Conservation (phyloP, 2,113 vertebrate species). For the Alligator sinensis region DNA sequence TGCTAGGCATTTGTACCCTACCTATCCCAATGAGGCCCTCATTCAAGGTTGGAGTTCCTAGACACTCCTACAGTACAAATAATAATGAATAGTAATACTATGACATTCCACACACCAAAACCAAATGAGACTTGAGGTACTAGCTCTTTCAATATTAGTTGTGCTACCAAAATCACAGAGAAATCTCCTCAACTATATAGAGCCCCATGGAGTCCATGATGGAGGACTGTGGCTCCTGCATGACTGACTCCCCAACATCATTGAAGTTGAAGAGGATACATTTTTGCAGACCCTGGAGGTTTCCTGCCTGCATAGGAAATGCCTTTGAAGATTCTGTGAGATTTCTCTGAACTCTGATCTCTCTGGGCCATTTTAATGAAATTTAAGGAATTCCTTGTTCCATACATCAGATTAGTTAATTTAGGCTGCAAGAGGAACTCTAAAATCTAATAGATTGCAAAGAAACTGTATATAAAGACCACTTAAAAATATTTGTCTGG, state of each 20-base stretch:
- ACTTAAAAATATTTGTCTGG: background rate
- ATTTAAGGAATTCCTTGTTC: background rate
- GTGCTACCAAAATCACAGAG: background rate
- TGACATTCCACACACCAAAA: background rate
- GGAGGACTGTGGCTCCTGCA: background rate
- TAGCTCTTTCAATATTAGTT: background rate
- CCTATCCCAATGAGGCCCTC: background rate
- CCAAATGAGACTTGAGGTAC: background rate
- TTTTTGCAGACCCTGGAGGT: background rate
- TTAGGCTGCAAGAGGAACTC: background rate
- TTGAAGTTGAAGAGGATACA: background rate
- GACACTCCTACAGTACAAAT: background rate
- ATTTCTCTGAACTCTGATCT: background rate
- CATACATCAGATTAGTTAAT: background rate
- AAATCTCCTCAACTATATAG: background rate
- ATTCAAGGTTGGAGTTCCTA: background rate
- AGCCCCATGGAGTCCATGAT: background rate
- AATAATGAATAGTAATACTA: background rate
- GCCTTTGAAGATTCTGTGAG: accelerated
- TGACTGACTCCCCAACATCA: background rate
- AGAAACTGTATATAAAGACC: background rate
- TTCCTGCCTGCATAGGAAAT: background rate
- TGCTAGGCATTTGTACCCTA: background rate
- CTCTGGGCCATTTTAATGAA: background rate
- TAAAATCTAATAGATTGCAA: background rate